Evolutionary conservation across 2,113 vertebrate species (phyloP), one percentile per base, ranked within the genome.

Genomic region (Talpa occidentalis): DNA sequence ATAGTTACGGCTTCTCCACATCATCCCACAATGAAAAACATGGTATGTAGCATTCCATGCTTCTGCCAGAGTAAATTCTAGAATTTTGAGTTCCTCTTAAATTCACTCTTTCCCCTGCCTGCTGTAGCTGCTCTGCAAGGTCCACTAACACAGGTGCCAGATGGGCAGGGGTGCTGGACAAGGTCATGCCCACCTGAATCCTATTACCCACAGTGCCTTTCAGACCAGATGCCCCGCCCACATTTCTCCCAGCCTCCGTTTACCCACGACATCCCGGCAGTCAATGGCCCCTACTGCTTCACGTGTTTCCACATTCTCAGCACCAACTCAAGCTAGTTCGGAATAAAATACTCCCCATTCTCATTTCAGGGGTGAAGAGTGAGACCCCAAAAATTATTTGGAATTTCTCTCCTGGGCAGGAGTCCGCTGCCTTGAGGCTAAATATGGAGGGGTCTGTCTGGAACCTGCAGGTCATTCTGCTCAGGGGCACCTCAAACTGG

Each of bases 391-490:
- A 40, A 60, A 54, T 42, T 47, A 22, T 19, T 40, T 72, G 15
- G 42, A 30, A 42, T 52, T 42, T 2, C 24, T 15, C 24, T 77
- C 35, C 17, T 28, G 52, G 26, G 21, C 35, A 9, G 76, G 47
- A 84, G 26, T 26, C n/a, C 3, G 1, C 88, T 83, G 24, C 26
- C 44, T 2, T 56, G 42, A 0, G 22, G 37, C 12, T 19, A 32
- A 24, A 56, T 15, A 42, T 2, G 1, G 3, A 3, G 21, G 1
- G n/a, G 5, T 35, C 28, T 56, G 24, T 66, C 6, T 24, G 9
- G 2, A 26, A 28, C 17, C 15, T 35, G 0, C 6, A 42, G n/a
- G 17, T 0, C 2, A 22, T 0, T 28, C 10, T 30, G 3, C 21
- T 24, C 17, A 0, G 22, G 8, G 35, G 21, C 6, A 19, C 35